Conservation (phyloP, 2,113 vertebrate species). For the Rafetus swinhoei region DNA sequence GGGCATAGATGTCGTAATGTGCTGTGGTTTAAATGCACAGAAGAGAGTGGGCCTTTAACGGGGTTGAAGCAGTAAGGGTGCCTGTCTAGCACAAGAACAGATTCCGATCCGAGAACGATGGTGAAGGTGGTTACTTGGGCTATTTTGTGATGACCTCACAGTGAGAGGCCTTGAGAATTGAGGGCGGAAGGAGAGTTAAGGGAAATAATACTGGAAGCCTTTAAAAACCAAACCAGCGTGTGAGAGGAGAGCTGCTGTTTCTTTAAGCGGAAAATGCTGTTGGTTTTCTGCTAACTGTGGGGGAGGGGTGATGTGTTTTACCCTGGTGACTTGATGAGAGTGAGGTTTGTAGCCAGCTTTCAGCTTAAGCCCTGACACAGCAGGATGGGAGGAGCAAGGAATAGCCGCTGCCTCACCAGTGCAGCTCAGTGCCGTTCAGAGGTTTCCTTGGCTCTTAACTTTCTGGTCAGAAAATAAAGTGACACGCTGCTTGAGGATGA, state of each 20-base stretch:
- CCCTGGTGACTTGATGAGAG: not conserved
- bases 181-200: not conserved
- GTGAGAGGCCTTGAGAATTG: not conserved
- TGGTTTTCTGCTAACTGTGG: constrained; percentile 20
- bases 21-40: not conserved
- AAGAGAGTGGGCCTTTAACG: not conserved
- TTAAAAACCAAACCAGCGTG: not conserved
- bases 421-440: not conserved
- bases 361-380: constrained; percentile 16
- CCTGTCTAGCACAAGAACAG: no score
- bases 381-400: constrained; percentile 20
- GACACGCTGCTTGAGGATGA: no score
- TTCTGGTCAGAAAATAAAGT: not conserved
- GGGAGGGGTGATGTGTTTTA: constrained; percentile 28
- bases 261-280: constrained; percentile 43
- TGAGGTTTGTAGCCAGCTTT: not conserved
- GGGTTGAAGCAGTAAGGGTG: not conserved
- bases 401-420: not conserved
- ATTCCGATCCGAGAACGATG: not conserved
- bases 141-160: not conserved
- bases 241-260: not conserved
- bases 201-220: not conserved
- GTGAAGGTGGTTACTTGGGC: not conserved
- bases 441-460: not conserved
- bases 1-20: not conserved